phyloP scores from a whole-genome alignment of 1,140 invertebrate species.

The Drosophila ercepeae region DNA sequence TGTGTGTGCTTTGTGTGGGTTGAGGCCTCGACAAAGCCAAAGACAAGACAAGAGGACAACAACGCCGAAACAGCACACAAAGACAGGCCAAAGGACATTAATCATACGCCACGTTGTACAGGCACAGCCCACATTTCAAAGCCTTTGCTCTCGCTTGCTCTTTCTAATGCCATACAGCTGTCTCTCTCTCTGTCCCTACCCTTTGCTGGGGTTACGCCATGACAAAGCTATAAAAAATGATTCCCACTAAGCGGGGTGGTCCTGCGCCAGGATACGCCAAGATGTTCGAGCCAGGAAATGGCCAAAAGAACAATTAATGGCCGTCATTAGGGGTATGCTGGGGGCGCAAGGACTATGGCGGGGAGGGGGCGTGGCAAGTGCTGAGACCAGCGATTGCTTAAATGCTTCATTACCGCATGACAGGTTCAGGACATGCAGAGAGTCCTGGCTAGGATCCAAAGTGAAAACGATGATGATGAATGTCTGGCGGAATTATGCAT shows the following conservation, averaged over 20 bases:
- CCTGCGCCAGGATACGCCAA: background rate
- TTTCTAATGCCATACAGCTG: background rate
- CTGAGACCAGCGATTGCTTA: slow-evolving; percentile 19
- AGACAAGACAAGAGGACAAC: slow-evolving; percentile 34
- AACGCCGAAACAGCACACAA: slow-evolving; percentile 27
- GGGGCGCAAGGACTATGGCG: too few species aligned
- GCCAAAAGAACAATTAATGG: slow-evolving; percentile 56
- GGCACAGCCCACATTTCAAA: slow-evolving; percentile 33
- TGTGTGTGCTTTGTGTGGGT: background rate
- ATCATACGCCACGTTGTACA: slow-evolving; percentile 75
- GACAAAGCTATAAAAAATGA: slow-evolving; percentile 71
- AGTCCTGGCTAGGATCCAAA: background rate
- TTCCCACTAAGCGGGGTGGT: slow-evolving; percentile 11
- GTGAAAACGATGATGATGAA: slow-evolving; percentile 34
- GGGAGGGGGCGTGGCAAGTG: slow-evolving; percentile 9
- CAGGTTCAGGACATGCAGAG: background rate
- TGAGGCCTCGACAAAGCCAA: slow-evolving; percentile 31
- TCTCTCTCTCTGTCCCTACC: background rate
- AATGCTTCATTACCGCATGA: slow-evolving; percentile 46
- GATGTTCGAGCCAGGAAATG: background rate
- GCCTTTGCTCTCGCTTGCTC: background rate
- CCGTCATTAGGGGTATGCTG: slow-evolving; percentile 47
- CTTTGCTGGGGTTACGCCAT: slow-evolving; percentile 32
- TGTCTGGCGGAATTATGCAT: slow-evolving; percentile 39
- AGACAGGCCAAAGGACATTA: slow-evolving; percentile 55